These are phyloP conservation scores for Aradophagus sp. DNA, from an alignment of 1,140 invertebrate species.

Conservation along the genomic window DNA sequence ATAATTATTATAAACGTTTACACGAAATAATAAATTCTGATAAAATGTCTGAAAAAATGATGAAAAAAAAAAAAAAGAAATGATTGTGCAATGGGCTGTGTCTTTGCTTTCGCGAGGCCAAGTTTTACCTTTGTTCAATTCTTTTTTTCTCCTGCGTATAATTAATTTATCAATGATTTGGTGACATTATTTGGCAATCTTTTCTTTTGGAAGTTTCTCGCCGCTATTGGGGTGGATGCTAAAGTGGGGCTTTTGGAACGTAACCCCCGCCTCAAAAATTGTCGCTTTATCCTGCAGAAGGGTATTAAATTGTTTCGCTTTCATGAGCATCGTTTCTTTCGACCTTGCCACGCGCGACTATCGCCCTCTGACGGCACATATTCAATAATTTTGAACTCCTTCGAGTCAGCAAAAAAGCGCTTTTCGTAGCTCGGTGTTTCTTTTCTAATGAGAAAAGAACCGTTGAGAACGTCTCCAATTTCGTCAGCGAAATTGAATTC, in stretches of 20 bases:
- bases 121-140: neutral
- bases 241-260: slow-evolving; percentile 31
- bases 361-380: neutral
- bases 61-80: too few species aligned
- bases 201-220: too few species aligned
- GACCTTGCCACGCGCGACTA: neutral
- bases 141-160: slow-evolving; percentile 3
- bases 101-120: too few species aligned
- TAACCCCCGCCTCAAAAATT: slow-evolving; percentile 2
- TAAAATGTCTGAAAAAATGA: slow-evolving; percentile 65
- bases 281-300: slow-evolving; percentile 9
- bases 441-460: slow-evolving; percentile 12
- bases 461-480: neutral
- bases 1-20: slow-evolving; percentile 76
- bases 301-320: neutral
- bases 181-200: too few species aligned
- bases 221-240: too few species aligned
- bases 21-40: slow-evolving; percentile 76
- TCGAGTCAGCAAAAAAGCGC: neutral
- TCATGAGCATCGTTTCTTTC: neutral
- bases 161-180: too few species aligned
- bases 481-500: too few species aligned
- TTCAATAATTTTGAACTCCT: neutral
- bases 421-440: slow-evolving; percentile 14
- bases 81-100: slow-evolving; percentile 14